Percentiles rank a stretch among this genome's conserved stretches.
Evolutionary conservation across 2,888 invertebrate genomes (phyloP).

Genomic region (Drosophila lutescens): DNA sequence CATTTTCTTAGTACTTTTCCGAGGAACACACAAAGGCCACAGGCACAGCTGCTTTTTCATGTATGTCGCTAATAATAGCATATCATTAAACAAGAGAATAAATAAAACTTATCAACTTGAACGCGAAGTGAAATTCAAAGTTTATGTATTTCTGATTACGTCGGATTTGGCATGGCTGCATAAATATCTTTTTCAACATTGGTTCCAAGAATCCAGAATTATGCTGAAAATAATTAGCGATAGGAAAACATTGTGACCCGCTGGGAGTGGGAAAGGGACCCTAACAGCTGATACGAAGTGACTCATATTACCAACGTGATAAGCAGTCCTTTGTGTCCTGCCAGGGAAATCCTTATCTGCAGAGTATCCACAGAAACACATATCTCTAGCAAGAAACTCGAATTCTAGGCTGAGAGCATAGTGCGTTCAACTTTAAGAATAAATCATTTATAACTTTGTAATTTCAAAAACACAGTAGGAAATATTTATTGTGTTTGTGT

Average conservation of each 20-base stretch:
- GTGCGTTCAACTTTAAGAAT: conserved; percentile 7
- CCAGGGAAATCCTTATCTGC: conserved; percentile 18
- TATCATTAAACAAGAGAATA: conserved; percentile 42
- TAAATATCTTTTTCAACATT: background rate
- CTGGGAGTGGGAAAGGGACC: conserved; percentile 37
- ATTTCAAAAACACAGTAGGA: conserved; percentile 8
- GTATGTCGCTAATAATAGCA: conserved; percentile 59
- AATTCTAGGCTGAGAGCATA: background rate
- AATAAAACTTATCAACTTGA: conserved; percentile 30
- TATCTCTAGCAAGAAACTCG: background rate
- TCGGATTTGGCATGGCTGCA: background rate
- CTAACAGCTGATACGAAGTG: conserved; percentile 22
- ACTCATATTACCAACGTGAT: conserved; percentile 29
- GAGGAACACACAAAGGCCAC: conserved; percentile 40
- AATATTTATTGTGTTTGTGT: conserved; percentile 14
- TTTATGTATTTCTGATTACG: background rate
- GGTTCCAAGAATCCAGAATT: conserved; percentile 12
- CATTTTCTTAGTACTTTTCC: conserved; percentile 36
- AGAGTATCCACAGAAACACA: background rate
- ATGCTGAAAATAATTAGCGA: conserved; percentile 49
- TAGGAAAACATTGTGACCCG: conserved; percentile 33
- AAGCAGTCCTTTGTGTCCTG: conserved; percentile 41
- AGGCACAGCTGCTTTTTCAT: conserved; percentile 54
- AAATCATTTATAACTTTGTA: background rate
- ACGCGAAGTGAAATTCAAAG: background rate